Percentiles rank a stretch among this genome's conserved stretches.
Conservation (phyloP, 2,888 invertebrate species). For the Pristionchus mayeri region DNA sequence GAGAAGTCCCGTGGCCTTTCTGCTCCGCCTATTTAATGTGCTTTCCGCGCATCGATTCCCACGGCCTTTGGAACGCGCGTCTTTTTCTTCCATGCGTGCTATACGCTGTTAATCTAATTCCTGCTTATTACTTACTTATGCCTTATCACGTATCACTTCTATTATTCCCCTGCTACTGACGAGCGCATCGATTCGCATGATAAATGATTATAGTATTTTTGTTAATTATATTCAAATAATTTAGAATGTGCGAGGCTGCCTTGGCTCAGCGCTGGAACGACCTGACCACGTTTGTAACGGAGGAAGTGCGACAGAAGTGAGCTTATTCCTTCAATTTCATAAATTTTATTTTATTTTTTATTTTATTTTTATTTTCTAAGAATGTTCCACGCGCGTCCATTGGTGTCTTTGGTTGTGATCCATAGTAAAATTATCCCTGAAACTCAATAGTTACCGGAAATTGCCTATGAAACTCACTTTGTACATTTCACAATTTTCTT, state of each 20-base stretch:
- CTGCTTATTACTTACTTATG: no score
- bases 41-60: no score
- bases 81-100: no score
- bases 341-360: neutral
- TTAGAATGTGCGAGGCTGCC: conserved; percentile 18
- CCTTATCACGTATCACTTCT: no score
- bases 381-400: neutral
- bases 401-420: neutral
- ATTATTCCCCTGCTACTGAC: no score
- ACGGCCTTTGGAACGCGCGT: no score
- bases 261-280: conserved; percentile 55
- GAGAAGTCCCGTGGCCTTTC: neutral
- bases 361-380: neutral
- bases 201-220: no score
- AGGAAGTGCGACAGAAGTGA: conserved; percentile 52
- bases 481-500: no score
- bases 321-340: neutral
- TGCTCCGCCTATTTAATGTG: neutral
- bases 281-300: conserved; percentile 54
- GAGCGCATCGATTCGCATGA: no score
- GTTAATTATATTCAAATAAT: no score
- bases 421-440: neutral
- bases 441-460: neutral
- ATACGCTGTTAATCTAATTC: no score
- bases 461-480: no score